Evolutionary conservation across 2,113 vertebrate genomes (phyloP).

Genomic region (Rhinopomastus cyanomelas): DNA sequence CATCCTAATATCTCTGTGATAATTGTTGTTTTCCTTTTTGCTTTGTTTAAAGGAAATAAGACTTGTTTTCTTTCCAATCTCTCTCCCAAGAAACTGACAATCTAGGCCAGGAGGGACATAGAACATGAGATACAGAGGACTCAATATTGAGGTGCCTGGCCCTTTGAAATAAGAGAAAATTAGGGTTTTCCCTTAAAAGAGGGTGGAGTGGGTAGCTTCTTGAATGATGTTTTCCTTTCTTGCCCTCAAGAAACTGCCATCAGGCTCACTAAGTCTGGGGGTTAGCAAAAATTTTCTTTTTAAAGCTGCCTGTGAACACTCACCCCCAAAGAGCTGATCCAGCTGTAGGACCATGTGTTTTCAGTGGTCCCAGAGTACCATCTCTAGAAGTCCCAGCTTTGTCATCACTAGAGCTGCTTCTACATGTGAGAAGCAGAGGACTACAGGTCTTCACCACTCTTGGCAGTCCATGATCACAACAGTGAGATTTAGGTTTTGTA

Average conservation of each 20-base stretch:
- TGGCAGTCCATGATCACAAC: neutral
- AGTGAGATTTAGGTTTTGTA: neutral
- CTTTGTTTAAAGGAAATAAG: neutral
- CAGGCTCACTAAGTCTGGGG: neutral
- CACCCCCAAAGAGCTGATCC: neutral
- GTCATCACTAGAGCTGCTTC: neutral
- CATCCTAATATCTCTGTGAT: neutral
- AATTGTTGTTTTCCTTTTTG: neutral
- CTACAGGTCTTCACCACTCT: neutral
- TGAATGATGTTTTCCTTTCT: neutral
- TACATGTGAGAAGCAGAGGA: neutral
- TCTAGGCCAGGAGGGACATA: neutral
- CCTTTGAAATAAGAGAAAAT: neutral
- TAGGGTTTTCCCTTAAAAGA: too few species aligned
- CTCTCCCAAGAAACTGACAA: neutral
- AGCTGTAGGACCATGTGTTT: neutral
- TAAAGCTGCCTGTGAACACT: neutral
- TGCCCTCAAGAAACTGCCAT: neutral
- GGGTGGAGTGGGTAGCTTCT: neutral
- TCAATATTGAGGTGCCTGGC: neutral
- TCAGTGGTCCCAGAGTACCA: neutral
- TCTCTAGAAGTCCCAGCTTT: neutral
- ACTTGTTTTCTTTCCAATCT: neutral
- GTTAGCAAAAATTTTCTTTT: neutral
- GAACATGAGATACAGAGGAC: neutral